Conservation (phyloP, 2,797 vertebrate species). For the Xerus rutilus region DNA sequence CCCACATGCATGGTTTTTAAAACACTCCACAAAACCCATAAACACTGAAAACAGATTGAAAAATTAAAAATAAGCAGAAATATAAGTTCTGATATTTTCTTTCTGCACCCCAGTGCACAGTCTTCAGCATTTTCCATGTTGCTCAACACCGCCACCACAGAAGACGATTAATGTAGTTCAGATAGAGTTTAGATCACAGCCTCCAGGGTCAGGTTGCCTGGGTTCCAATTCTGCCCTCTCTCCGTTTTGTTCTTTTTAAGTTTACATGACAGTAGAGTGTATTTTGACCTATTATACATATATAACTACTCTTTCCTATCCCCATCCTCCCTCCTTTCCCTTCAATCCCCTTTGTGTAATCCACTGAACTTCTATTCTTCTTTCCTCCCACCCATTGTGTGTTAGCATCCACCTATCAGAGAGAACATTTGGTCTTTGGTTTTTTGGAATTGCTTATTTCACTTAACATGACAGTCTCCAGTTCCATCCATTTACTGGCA, state of each 20-base stretch:
- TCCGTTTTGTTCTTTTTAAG: not conserved
- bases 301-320: too few species aligned
- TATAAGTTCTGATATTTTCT: not conserved
- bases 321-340: too few species aligned
- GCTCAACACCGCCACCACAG: not conserved
- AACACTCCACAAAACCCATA: not conserved
- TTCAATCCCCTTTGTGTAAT: too few species aligned
- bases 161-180: rapidly evolving
- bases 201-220: not conserved
- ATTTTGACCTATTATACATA: too few species aligned
- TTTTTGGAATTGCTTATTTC: too few species aligned
- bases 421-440: too few species aligned
- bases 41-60: not conserved
- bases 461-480: too few species aligned
- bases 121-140: not conserved
- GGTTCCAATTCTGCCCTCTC: not conserved
- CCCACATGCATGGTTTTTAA: not conserved
- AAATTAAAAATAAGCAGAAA: not conserved
- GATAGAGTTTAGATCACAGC: not conserved
- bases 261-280: too few species aligned
- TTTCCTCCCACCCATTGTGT: too few species aligned
- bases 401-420: too few species aligned
- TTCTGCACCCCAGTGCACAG: not conserved
- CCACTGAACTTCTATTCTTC: too few species aligned
- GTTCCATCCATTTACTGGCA: too few species aligned